Evolutionary conservation across 1,140 invertebrate genomes (phyloP).

Genomic region (Hylaeus volcanicus): DNA sequence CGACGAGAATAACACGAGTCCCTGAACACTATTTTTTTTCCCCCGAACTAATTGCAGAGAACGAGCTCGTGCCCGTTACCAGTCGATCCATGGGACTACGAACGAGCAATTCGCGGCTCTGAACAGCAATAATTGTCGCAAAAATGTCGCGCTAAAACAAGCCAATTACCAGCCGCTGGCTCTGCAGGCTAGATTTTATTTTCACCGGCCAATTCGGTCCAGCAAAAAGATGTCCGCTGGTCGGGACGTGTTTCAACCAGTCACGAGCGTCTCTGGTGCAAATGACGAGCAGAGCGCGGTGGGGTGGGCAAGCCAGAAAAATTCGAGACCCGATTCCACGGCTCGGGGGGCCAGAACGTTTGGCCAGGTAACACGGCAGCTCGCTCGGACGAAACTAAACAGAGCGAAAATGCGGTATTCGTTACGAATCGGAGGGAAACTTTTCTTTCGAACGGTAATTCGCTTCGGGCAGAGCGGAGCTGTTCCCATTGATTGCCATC

Average conservation of each 20-base stretch:
- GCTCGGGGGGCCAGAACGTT: constrained; percentile 28
- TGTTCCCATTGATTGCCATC: constrained; percentile 32
- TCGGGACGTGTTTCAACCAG: constrained; percentile 2
- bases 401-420: constrained; percentile 54
- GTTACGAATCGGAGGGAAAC: constrained; percentile 46
- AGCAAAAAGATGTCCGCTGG: not conserved
- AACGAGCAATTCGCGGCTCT: not conserved
- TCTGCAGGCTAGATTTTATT: constrained; percentile 17
- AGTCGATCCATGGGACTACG: not conserved
- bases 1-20: not conserved
- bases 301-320: constrained; percentile 14
- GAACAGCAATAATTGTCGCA: constrained; percentile 20
- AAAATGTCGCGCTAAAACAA: constrained; percentile 14
- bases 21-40: too few relatives aligned
- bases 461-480: constrained; percentile 23
- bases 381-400: constrained; percentile 48
- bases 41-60: not conserved
- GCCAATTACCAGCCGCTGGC: constrained; percentile 7
- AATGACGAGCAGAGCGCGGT: constrained; percentile 29
- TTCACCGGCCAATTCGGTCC: not conserved
- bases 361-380: constrained; percentile 22
- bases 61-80: not conserved
- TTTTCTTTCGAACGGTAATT: constrained; percentile 53
- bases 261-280: constrained; percentile 9
- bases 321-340: constrained; percentile 26